Conservation (phyloP, 2,888 invertebrate species). For the Melieria crassipennis region DNA sequence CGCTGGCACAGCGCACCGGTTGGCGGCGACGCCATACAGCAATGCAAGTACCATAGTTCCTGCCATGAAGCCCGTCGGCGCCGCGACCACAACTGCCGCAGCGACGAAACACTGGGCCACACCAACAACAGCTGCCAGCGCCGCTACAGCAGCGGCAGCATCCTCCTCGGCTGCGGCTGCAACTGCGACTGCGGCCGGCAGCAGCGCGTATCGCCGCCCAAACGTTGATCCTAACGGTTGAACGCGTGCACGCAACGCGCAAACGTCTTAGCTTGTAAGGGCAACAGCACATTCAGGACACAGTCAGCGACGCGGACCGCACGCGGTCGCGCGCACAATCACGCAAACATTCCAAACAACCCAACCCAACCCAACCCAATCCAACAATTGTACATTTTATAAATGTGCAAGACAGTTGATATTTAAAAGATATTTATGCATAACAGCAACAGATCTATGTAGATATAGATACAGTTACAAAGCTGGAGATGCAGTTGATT, state of each 20-base stretch:
- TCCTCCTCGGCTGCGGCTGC: slow-evolving; percentile 40
- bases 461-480: slow-evolving; percentile 22
- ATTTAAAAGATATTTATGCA: slow-evolving; percentile 5
- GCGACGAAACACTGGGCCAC: slow-evolving; percentile 40
- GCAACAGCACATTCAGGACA: slow-evolving; percentile 27
- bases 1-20: slow-evolving; percentile 21
- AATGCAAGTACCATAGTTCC: slow-evolving; percentile 58
- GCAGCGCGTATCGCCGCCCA: slow-evolving; percentile 56
- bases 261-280: neutral
- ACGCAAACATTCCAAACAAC: slow-evolving; percentile 30
- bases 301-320: neutral
- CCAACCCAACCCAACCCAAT: slow-evolving; percentile 33
- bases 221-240: slow-evolving; percentile 66
- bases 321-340: neutral
- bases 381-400: slow-evolving; percentile 54
- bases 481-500: slow-evolving; percentile 6
- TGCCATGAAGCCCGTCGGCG: slow-evolving; percentile 51
- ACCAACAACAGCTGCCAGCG: slow-evolving; percentile 31
- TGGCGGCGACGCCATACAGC: slow-evolving; percentile 35
- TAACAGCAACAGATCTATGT: slow-evolving; percentile 11
- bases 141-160: slow-evolving; percentile 40
- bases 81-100: slow-evolving; percentile 23
- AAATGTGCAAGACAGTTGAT: slow-evolving; percentile 51
- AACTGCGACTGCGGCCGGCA: slow-evolving; percentile 48
- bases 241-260: slow-evolving; percentile 28